Evolutionary conservation across 2,797 vertebrate genomes (phyloP), one percentile per base, ranked within the genome.

Genomic region (Bradypodion pumilum): DNA sequence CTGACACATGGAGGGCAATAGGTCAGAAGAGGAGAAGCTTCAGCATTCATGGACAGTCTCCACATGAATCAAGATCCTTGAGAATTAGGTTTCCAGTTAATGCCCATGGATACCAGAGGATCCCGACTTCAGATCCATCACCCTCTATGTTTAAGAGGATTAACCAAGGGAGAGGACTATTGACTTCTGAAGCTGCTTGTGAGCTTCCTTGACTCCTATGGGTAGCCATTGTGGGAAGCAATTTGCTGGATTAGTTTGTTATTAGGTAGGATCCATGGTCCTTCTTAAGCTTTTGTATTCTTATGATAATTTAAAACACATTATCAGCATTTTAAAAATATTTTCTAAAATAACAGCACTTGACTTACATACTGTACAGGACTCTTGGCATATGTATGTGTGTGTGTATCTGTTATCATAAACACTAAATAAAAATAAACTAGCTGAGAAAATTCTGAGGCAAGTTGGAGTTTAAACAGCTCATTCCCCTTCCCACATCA

Each of bases 361-460:
- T 78, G 25, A 29, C 74, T 70, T 85, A 80, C 84, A 40, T 72
- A 70, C 10, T 86, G 70, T 23, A 42, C 80, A 68, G 77, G 23
- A 42, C 6, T 66, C 77, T 68, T 8, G 44, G 88, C 86, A 89
- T 73, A 56, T 84, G 75, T 86, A n/a, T n/a, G 89, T 23, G 25
- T 81, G 86, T 19, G 76, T 78, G 80, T 76, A 27, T 35, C 19
- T 46, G 52, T 37, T 60, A 13, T 13, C n/a, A 69, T 56, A 74
- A 88, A 78, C 37, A 84, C 82, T 80, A 90, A 90, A 80, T 81
- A 29, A 79, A 88, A 25, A 83, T 68, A 68, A 23, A 59, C 27
- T 68, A 83, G 21, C 40, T 60, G 37, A 77, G 52, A 27, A 69
- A 32, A n/a, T 63, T 74, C 37, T 60, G 42, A 74, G 72, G 60